These are phyloP conservation scores for Lasioglossum baleicum DNA, from an alignment of 1,140 invertebrate genomes.

Conservation along the genomic window DNA sequence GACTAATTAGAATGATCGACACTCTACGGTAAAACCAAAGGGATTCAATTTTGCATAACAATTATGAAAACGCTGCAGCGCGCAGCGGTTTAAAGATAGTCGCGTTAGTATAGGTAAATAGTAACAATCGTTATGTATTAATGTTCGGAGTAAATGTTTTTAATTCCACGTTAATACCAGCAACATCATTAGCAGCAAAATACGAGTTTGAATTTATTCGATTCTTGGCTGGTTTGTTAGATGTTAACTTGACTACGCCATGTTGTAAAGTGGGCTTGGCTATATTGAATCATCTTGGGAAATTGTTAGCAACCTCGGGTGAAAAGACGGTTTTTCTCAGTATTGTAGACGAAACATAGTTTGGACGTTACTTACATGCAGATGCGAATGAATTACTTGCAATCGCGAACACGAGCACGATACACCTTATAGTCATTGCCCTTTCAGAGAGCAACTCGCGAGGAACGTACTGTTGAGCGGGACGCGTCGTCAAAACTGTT, in stretches of 20 bases:
- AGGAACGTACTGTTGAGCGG: not conserved
- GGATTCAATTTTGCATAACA: slow-evolving; percentile 12
- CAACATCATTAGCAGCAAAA: not conserved
- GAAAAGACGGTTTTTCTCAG: not conserved
- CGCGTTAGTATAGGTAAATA: too few species aligned
- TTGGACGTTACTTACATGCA: slow-evolving; percentile 68
- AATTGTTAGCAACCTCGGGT: slow-evolving; percentile 11
- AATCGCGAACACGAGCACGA: slow-evolving; percentile 60
- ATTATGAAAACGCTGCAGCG: not conserved
- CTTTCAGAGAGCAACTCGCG: slow-evolving; percentile 40
- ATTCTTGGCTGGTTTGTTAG: not conserved
- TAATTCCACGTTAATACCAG: not conserved
- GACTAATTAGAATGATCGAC: too few species aligned
- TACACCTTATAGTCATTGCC: slow-evolving; percentile 64
- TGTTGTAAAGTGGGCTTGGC: slow-evolving; percentile 73
- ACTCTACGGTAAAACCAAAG: not conserved
- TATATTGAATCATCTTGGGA: slow-evolving; percentile 57
- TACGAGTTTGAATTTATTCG: not conserved
- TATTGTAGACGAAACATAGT: not conserved
- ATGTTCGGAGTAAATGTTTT: not conserved
- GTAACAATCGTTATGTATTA: not conserved
- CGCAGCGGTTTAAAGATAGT: not conserved
- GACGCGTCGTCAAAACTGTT: slow-evolving; percentile 45
- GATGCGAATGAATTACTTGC: slow-evolving; percentile 48
- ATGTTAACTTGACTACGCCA: slow-evolving; percentile 55